These are phyloP conservation scores for Parthenolecanium corni DNA, from an alignment of 2,888 invertebrate genomes.

Conservation along the genomic window DNA sequence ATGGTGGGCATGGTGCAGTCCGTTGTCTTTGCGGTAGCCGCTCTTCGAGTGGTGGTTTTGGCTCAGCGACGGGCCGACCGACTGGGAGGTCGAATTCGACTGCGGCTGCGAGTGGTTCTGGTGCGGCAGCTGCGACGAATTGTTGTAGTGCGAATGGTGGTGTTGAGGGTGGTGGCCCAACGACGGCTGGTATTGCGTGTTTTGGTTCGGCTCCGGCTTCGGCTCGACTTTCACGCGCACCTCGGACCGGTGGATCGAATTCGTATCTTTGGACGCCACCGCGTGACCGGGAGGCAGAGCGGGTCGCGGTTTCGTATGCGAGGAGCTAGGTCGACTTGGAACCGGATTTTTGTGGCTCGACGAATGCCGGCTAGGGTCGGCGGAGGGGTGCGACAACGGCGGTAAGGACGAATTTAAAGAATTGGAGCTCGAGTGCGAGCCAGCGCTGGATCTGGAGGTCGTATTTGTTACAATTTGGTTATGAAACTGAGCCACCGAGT, in stretches of 20 bases:
- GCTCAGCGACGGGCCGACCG: neutral
- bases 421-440: neutral
- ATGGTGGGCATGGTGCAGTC: neutral
- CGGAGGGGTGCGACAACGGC: neutral
- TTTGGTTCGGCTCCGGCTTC: neutral
- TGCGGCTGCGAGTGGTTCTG: neutral
- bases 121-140: neutral
- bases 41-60: constrained; percentile 4
- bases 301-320: neutral
- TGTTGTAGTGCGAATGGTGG: neutral
- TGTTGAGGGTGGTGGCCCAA: neutral
- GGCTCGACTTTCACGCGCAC: neutral
- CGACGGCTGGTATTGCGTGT: neutral
- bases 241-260: neutral
- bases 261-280: too few species aligned
- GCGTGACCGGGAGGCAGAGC: neutral
- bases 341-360: neutral
- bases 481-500: neutral
- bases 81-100: neutral
- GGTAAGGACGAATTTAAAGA: too few species aligned
- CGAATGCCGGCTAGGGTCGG: neutral
- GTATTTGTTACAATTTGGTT: neutral
- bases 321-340: neutral
- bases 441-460: neutral
- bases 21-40: constrained; percentile 1